Base-by-base conservation (phyloP, 1,140 invertebrate genomes). In the Drosophila seguyi region DNA sequence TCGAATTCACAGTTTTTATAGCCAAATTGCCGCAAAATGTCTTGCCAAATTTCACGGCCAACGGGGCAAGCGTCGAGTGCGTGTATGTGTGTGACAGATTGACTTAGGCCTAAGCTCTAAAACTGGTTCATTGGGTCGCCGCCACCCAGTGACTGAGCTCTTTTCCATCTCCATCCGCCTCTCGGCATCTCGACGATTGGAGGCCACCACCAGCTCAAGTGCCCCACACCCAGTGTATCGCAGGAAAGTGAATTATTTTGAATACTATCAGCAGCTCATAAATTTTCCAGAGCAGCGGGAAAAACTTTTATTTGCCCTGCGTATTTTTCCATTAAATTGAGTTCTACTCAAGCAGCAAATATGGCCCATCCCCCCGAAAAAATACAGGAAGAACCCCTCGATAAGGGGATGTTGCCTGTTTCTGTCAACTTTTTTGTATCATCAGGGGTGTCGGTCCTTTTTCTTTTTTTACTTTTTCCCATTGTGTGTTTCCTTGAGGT, bases 241-340 rank as follows among this genome's bases (percentile, higher is more conserved):
- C 52, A 16, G 53, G 66, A 80, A 63, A 74, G 76, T 90, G 77
- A 90, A 85, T 75, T 81, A 90, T 90, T 90, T 90, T 86, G 86
- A 86, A 90, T 85, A 85, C 75, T 79, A 90, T 86, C 75, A 73
- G 65, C 86, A 79, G 86, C 80, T 69, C 86, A 90, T 90, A 90
- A 90, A 90, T 90, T 90, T 86, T 68, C 71, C 69, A 66, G 38
- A 25, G 41, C 45, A 55, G 41, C 65, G 34, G 36, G 52, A 45
- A 63, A 75, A 91, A 85, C 74, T 90, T 90, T 86, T 90, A 81
- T 86, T 90, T 81, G 66, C 45, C 38, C 47, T 34, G 71, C 79
- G 87, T 86, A 85, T 86, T 90, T 90, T 90, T 90, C 86, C 86
- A 90, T 90, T 90, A 90, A 90, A 90, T 90, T 90, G 81, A 86